These are phyloP conservation scores for Bombus balteatus DNA, from an alignment of 1,140 invertebrate genomes.

Conservation along the genomic window DNA sequence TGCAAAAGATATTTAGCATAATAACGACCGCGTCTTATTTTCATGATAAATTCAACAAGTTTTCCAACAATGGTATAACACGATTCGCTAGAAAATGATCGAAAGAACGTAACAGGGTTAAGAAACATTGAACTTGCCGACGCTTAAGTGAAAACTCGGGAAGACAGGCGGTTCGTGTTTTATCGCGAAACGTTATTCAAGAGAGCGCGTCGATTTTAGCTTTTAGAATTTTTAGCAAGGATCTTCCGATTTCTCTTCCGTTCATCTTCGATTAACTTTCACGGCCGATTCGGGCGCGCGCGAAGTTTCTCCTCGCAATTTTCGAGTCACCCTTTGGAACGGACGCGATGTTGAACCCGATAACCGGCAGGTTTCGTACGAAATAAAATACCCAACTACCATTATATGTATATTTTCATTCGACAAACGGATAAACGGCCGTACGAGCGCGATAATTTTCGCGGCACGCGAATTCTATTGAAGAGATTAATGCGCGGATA, in stretches of 20 bases:
- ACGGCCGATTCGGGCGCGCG: slow-evolving; percentile 34
- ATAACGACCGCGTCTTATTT: too few species aligned
- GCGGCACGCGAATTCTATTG: slow-evolving; percentile 14
- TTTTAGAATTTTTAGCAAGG: slow-evolving; percentile 4
- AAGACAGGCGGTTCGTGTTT: too few species aligned
- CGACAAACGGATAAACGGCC: slow-evolving; percentile 13
- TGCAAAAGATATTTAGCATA: too few species aligned
- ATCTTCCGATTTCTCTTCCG: slow-evolving; percentile 32
- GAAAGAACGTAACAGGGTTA: neutral
- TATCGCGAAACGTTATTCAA: neutral
- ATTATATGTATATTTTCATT: neutral
- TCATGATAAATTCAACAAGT: too few species aligned
- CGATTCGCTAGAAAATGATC: too few species aligned
- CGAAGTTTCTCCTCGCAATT: slow-evolving; percentile 32
- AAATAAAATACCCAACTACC: neutral
- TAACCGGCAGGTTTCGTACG: neutral
- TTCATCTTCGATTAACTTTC: slow-evolving; percentile 38
- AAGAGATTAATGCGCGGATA: slow-evolving; percentile 14
- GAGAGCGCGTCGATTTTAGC: slow-evolving; percentile 9
- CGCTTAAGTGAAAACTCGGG: too few species aligned
- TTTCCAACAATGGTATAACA: too few species aligned
- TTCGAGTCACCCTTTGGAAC: slow-evolving; percentile 42
- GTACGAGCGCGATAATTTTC: slow-evolving; percentile 1
- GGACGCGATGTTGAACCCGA: slow-evolving; percentile 22
- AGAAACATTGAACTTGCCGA: neutral